Evolutionary conservation across 2,888 invertebrate genomes (phyloP).

Genomic region (Tipula lateralis): DNA sequence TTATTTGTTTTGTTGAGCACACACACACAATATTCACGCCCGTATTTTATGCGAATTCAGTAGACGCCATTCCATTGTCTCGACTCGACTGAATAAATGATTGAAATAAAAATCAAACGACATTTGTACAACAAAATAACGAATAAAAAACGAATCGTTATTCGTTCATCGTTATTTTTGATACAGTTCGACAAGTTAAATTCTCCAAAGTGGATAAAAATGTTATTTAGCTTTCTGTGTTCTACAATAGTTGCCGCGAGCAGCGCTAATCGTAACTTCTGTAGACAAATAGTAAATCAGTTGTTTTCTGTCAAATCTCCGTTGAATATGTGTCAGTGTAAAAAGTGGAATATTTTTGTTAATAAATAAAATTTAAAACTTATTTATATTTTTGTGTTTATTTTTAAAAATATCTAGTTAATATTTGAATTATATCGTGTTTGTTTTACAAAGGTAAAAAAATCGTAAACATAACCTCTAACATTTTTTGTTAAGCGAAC

Average conservation of each 20-base stretch:
- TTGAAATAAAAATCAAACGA: background rate
- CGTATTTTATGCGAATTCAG: background rate
- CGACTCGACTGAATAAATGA: constrained; percentile 29
- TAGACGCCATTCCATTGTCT: constrained; percentile 27
- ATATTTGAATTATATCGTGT: background rate
- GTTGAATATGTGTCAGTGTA: background rate
- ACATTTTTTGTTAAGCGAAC: background rate
- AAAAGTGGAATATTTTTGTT: background rate
- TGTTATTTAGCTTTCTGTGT: background rate
- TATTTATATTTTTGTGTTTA: background rate
- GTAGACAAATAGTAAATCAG: background rate
- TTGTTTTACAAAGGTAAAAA: background rate
- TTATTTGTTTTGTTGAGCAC: background rate
- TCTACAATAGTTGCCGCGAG: background rate
- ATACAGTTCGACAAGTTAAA: background rate
- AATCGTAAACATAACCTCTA: background rate
- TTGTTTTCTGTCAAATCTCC: background rate
- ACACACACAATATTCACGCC: background rate
- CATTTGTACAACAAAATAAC: background rate
- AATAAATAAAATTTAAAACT: background rate
- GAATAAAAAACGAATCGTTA: background rate
- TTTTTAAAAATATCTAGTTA: background rate
- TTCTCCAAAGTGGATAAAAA: background rate
- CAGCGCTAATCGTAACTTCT: background rate
- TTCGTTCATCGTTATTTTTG: too few species aligned